These are phyloP conservation scores for Sphaeramia orbicularis DNA, from an alignment of 2,797 vertebrate genomes.

Conservation along the genomic window DNA sequence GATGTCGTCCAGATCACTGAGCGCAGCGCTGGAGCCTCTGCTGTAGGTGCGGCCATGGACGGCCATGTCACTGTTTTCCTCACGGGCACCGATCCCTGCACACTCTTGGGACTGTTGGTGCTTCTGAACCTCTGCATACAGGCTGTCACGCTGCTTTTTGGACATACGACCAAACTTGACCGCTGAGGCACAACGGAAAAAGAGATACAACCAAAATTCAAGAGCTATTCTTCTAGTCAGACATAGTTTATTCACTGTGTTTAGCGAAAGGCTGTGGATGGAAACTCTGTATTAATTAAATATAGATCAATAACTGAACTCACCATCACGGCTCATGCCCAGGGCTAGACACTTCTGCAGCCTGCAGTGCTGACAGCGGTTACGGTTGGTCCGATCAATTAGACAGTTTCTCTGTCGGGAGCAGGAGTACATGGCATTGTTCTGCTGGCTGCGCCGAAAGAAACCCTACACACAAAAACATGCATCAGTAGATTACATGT, in stretches of 20 bases:
- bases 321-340: slow-evolving; percentile 95
- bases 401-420: slow-evolving; percentile 93
- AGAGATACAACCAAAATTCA: slow-evolving; percentile 28
- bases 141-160: slow-evolving; percentile 95
- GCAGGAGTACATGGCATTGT: slow-evolving; percentile 95
- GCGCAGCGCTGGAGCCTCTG: slow-evolving; percentile 87
- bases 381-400: slow-evolving; percentile 93
- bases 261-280: slow-evolving; percentile 9
- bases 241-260: slow-evolving; percentile 13
- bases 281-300: slow-evolving; percentile 53
- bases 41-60: slow-evolving; percentile 82
- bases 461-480: slow-evolving; percentile 84
- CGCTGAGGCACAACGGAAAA: slow-evolving; percentile 75
- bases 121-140: slow-evolving; percentile 94
- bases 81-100: slow-evolving; percentile 78
- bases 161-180: slow-evolving; percentile 97
- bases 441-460: slow-evolving; percentile 94
- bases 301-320: slow-evolving; percentile 44
- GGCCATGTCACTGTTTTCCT: slow-evolving; percentile 65
- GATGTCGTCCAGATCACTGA: slow-evolving; percentile 93
- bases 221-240: background rate
- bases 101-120: slow-evolving; percentile 92
- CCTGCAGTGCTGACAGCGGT: slow-evolving; percentile 95
- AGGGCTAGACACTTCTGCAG: slow-evolving; percentile 93
- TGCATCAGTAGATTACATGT: too few relatives aligned